Evolutionary conservation across 2,888 invertebrate species (phyloP), one percentile per base, ranked within the genome.

Genomic region (Hermaeophaga mercurialis): DNA sequence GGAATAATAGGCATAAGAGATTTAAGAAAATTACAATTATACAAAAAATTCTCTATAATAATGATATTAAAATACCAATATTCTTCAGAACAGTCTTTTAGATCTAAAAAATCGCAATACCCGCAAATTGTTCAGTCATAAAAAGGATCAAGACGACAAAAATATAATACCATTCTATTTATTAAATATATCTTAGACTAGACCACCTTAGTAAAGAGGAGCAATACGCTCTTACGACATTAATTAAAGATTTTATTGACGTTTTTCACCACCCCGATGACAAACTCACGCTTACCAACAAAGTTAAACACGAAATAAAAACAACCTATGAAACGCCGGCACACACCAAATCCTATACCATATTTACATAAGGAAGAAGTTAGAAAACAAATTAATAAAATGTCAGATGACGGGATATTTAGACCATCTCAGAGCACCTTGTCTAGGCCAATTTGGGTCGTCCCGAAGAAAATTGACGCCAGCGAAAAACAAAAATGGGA

Each of bases 1-100:
- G 54, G 54, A 26, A 57, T 60, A 14, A 31, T 60, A 31, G 57
- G 60, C 11, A 41, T 60, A 22, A 43, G 33, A 34, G 57, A 57
- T 11, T 12, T 60, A 18, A n/a, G 9, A 22, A 49, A 45, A 17
- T 12, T 56, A 12, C 41, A 52, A 3, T 9, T 57, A 18, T 36
- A 50, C 19, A 7, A 11, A 43, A 43, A 43, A 31, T 15, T 0
- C 18, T 43, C 31, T 26, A 17, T 15, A 31, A 43, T 11, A 22
- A 39, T 19, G 7, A 52, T 11, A 41, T 33, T n/a, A 22, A 18
- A 43, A 52, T 52, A 8, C 52, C 52, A 8, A 7, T 41, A 22
- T 19, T 28, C 28, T 52, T 14, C 31, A 3, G 43, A 43, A 8
- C 9, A 22, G 26, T 8, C 41, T 18, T 19, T 28, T 22, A 43